phyloP scores from a whole-genome alignment of 2,113 vertebrate genomes.

The Grallaria varia region DNA sequence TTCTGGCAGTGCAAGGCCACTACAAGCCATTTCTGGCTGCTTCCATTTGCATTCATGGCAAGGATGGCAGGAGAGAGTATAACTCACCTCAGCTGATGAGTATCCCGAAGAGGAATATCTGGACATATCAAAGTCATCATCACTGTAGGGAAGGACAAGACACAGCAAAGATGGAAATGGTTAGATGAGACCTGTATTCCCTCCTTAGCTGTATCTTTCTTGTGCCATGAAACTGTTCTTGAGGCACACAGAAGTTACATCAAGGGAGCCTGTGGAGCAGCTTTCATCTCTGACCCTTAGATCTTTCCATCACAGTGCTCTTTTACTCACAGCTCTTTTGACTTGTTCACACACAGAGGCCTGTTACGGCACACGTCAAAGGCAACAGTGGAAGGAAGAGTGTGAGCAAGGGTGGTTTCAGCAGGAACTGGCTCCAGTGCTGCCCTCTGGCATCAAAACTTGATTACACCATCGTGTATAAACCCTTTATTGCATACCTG shows the following conservation, averaged over 20 bases:
- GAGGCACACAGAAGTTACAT: not conserved
- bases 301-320: not conserved
- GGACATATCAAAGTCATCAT: constrained; percentile 99
- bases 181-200: not conserved
- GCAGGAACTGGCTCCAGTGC: not conserved
- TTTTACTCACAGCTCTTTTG: not conserved
- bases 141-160: constrained; percentile 75
- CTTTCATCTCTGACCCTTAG: not conserved
- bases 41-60: not conserved
- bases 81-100: constrained; percentile 97
- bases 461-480: accelerated
- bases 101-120: constrained; percentile 99
- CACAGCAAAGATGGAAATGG: not conserved
- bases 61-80: not conserved
- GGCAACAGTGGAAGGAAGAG: not conserved
- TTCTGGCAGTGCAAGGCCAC: not conserved
- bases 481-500: constrained; percentile 81
- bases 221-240: not conserved
- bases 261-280: not conserved
- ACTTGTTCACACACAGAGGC: not conserved
- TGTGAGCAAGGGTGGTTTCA: not conserved
- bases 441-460: not conserved
- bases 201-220: not conserved
- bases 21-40: not conserved
- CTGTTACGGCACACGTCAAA: accelerated